These are phyloP conservation scores for Aselliscus stoliczkanus DNA, from an alignment of 2,797 vertebrate species.

Conservation along the genomic window DNA sequence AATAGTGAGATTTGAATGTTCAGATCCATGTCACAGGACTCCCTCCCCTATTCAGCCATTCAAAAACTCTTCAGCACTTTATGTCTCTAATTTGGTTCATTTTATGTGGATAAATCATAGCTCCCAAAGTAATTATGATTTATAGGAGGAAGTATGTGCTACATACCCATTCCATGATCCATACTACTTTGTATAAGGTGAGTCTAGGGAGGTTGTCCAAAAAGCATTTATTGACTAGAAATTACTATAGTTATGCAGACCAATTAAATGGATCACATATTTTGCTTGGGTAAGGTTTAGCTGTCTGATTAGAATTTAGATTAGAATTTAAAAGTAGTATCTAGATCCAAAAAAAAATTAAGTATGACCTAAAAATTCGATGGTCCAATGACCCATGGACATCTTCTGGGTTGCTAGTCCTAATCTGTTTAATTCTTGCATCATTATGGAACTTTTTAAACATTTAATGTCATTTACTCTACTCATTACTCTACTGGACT, in stretches of 20 bases:
- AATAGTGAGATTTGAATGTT: background rate
- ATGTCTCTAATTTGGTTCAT: background rate
- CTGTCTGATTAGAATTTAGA: background rate
- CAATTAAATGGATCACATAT: background rate
- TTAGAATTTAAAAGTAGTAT: background rate
- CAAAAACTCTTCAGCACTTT: background rate
- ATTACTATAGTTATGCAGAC: background rate
- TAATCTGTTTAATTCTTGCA: background rate
- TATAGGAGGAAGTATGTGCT: background rate
- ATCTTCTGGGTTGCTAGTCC: background rate
- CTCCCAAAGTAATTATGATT: background rate
- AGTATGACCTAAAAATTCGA: conserved; percentile 6
- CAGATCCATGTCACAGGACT: background rate
- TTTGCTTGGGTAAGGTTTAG: background rate
- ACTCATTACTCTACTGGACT: background rate
- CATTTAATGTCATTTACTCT: background rate
- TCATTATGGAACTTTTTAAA: background rate
- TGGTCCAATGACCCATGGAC: background rate
- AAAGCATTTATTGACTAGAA: background rate
- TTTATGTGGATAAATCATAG: background rate
- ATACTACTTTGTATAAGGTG: background rate
- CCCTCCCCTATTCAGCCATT: background rate
- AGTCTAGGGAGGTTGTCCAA: background rate
- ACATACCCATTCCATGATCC: background rate
- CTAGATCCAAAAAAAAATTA: background rate